Conservation (phyloP, 2,888 invertebrate genomes). For the Melinaea menophilus region DNA sequence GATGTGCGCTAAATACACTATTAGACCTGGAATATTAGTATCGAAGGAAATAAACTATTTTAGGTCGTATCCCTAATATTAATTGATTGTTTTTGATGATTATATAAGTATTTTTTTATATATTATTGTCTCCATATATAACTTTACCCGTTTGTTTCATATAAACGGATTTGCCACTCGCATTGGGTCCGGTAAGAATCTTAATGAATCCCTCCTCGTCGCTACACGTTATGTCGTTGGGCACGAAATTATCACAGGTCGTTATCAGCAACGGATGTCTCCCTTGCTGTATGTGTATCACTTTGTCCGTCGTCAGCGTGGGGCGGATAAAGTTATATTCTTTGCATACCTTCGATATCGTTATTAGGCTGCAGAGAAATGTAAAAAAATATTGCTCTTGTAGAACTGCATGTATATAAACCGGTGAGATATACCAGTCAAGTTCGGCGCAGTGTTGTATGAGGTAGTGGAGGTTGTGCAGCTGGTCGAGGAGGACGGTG, state of each 20-base stretch:
- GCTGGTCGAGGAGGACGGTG: conserved; percentile 78
- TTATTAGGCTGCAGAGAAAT: conserved; percentile 76
- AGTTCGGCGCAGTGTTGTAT: conserved; percentile 81
- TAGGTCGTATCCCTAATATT: too few species aligned
- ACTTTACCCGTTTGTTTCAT: conserved; percentile 84
- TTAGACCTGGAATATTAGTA: conserved; percentile 67
- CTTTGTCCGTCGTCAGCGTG: conserved; percentile 72
- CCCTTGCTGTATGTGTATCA: conserved; percentile 81
- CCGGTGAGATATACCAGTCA: conserved; percentile 76
- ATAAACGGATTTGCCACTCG: conserved; percentile 95
- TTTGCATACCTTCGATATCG: conserved; percentile 81
- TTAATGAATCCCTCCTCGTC: conserved; percentile 79
- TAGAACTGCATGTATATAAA: too few species aligned
- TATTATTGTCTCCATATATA: neutral
- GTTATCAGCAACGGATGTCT: conserved; percentile 88
- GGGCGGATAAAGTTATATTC: conserved; percentile 83
- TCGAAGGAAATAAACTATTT: too few species aligned
- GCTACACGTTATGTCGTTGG: conserved; percentile 84
- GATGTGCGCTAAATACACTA: conserved; percentile 91
- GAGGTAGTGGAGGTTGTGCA: conserved; percentile 74
- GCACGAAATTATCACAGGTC: conserved; percentile 81
- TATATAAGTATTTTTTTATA: too few species aligned
- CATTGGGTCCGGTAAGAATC: conserved; percentile 93
- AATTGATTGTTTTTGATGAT: too few species aligned
- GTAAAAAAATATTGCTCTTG: too few species aligned